Evolutionary conservation across 1,140 invertebrate species (phyloP), one percentile per base, ranked within the genome.

Genomic region (Neodiprion fabricii): DNA sequence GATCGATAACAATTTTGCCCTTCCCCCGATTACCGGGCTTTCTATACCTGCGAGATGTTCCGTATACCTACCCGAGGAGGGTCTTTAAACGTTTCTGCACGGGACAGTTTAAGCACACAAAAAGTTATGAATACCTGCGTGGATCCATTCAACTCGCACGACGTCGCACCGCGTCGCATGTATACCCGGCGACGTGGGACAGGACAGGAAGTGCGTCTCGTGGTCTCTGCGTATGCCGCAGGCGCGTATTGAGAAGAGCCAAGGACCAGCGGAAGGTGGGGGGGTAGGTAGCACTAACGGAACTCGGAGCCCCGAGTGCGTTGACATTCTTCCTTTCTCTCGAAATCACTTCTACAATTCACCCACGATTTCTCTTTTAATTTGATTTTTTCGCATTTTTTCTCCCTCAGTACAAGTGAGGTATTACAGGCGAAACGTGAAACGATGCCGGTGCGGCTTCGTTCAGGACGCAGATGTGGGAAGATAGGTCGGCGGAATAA

Each of bases 51-150:
- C 28, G 28, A 40, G 28, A 40, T 40, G 28, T 40, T 40, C 28
- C 28, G 28, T 40, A 40, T 40, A 40, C 28, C 28, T 2, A 40
- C 1, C 28, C 28, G 28, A 40, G 28, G 28, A 40, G 53, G 53
- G 53, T 61, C 53, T 61, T 61, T 61, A 61, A 61, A 61, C 53
- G 53, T 17, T 78, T 79, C 78, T 78, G 77, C 80, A 80, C 79
- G 78, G 77, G 76, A 67, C 78, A 81, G 82, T 81, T 78, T 76
- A 82, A 81, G 79, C 79, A 79, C 80, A 61, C 53, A 83, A 80
- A 83, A 82, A 80, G 75, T 80, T 79, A 81, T 82, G 82, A 84
- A 85, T 83, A 82, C 81, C 78, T 80, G 80, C 81, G 82, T 78
- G 75, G 68, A 74, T 81, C 79, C 79, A 81, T 80, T 79, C 66